phyloP scores from a whole-genome alignment of 1,140 invertebrate species.

The Papilio machaon region DNA sequence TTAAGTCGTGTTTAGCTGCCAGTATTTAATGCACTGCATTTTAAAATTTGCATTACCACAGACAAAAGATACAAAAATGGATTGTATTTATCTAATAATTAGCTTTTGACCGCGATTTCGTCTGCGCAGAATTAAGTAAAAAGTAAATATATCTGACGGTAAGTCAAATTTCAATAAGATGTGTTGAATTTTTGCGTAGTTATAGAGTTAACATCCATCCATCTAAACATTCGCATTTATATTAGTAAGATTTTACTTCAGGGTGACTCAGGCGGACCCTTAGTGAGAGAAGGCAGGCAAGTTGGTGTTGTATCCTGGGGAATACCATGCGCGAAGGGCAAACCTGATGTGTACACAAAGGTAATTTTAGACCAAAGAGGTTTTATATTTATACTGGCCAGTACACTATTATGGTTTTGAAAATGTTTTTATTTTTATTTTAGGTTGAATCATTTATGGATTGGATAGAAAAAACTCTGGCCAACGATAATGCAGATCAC shows the following conservation, averaged over 20 bases:
- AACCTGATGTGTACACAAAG: conserved; percentile 86
- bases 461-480: conserved; percentile 73
- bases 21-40: not conserved
- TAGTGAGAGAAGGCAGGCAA: conserved; percentile 70
- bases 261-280: conserved; percentile 77
- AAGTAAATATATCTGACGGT: no score
- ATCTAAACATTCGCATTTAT: no score
- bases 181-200: no score
- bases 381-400: conserved; percentile 2
- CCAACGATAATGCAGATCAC: conserved; percentile 70
- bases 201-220: no score
- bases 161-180: no score
- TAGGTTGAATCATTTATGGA: conserved; percentile 74
- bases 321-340: conserved; percentile 83
- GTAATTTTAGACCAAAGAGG: conserved; percentile 59
- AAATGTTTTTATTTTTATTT: conserved; percentile 27
- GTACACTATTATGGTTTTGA: not conserved
- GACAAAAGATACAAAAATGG: not conserved
- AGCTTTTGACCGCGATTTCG: no score
- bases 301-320: conserved; percentile 85
- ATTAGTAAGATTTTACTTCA: no score
- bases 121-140: no score
- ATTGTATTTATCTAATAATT: not conserved
- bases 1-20: no score
- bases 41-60: not conserved